Evolutionary conservation across 2,888 invertebrate species (phyloP), one percentile per base, ranked within the genome.

Genomic region (Chymomyza procnemis): DNA sequence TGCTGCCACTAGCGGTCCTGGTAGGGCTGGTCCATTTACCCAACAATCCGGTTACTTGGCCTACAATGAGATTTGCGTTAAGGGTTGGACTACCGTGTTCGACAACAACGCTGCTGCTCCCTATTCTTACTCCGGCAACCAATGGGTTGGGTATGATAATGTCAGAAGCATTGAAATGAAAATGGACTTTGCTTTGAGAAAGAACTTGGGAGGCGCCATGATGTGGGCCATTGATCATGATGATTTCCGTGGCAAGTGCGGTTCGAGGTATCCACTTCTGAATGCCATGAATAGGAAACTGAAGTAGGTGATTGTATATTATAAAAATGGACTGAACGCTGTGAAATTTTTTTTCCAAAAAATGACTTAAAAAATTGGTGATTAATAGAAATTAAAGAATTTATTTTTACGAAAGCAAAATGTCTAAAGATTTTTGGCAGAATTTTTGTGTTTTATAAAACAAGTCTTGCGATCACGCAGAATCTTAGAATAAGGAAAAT

Each of bases 101-200:
- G 80, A 88, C 54, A 41, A 41, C 1, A 21, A 61, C 14, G 62
- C 22, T 16, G 56, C 73, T 3, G 64, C 68, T 1, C 97, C 98
- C 0, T 97, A 96, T 80, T 97, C 97, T 0, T 95, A 92, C 90
- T 94, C 93, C 75, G 95, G 93, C 3, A 95, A 97, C 90, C 97
- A 97, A 90, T 97, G 97, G 97, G 96, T 97, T 5, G 96, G 97
- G 0, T 97, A 96, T 85, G 97, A 97, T 87, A 97, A 97, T 82
- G 93, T 95, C 62, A 93, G 94, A n/a, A 96, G 96, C 55, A 96
- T 96, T 5, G 93, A 92, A 85, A 93, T 93, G 86, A 97, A 97
- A 92, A 94, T 96, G 0, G 93, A 94, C 78, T 97, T 96, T 86
- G 96, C 96, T 0, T 95, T 94, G 55, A 94, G 96, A 64, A 94